A percentile compares a stretch with the other conserved stretches of the same genome.
phyloP scores from a whole-genome alignment of 2,113 vertebrate genomes.

The Grantiella picta region DNA sequence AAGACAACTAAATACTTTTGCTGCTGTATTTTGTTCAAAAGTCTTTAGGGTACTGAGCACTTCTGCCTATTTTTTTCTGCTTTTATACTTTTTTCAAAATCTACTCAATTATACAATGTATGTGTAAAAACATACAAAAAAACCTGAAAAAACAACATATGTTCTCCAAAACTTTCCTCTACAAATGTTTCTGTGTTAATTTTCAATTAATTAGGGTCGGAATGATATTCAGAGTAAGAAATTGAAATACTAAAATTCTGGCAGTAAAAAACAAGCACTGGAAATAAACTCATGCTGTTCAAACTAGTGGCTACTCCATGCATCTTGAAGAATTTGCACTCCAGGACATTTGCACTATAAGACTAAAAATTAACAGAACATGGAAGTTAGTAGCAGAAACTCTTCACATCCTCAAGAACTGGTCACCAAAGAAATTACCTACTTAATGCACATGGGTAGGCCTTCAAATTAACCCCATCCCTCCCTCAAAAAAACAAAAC shows the following conservation, averaged over 20 bases:
- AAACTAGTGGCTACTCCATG: not conserved
- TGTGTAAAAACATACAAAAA: no score
- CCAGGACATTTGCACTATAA: not conserved
- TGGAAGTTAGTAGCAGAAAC: not conserved
- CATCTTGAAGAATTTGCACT: constrained; percentile 4
- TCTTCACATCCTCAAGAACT: not conserved
- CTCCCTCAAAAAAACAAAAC: not conserved
- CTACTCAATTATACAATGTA: not conserved
- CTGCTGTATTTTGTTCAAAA: not conserved
- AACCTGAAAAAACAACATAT: no score
- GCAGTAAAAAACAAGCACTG: constrained; percentile 10
- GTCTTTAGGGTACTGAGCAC: not conserved
- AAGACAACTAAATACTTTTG: not conserved
- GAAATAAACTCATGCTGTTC: not conserved
- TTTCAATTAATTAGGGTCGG: not conserved
- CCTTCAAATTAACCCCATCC: not conserved
- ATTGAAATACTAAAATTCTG: not conserved
- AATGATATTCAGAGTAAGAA: not conserved
- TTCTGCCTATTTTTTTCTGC: not conserved
- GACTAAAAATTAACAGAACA: constrained; percentile 7
- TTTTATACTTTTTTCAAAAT: not conserved
- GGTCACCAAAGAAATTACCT: not conserved
- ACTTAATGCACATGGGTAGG: not conserved
- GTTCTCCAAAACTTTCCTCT: not conserved
- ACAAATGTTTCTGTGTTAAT: not conserved